These are phyloP conservation scores for Danio jaintianensis DNA, from an alignment of 2,797 vertebrate genomes.

Conservation along the genomic window DNA sequence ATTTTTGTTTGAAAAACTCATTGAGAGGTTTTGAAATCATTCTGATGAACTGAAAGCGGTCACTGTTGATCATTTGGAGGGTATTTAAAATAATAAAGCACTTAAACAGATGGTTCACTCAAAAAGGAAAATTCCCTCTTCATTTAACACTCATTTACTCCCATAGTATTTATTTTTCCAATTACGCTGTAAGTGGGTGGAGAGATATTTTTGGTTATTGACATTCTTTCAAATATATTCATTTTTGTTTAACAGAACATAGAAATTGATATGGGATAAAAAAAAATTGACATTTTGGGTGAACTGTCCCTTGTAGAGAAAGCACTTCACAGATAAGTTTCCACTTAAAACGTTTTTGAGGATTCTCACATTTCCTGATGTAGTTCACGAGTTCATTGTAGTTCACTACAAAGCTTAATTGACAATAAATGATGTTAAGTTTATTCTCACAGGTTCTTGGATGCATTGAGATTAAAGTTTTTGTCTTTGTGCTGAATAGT, in stretches of 20 bases:
- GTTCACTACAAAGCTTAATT: background rate
- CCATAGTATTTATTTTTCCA: too few species aligned
- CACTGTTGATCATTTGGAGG: background rate
- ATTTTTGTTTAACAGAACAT: too few species aligned
- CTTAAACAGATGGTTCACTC: background rate
- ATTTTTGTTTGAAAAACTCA: slow-evolving; percentile 60
- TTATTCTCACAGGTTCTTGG: background rate
- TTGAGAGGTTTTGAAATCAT: slow-evolving; percentile 60
- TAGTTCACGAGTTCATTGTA: background rate
- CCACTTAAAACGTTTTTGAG: background rate
- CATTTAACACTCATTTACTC: too few species aligned
- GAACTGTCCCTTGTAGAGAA: background rate
- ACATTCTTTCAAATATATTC: too few species aligned
- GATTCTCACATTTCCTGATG: too few species aligned
- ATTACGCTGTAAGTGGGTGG: too few species aligned
- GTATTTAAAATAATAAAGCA: background rate
- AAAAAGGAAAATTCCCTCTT: too few species aligned
- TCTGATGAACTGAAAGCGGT: background rate
- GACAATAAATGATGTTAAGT: slow-evolving; percentile 3
- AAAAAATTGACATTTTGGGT: too few species aligned
- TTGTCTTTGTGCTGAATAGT: background rate
- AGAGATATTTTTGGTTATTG: too few species aligned
- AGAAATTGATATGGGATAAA: too few species aligned
- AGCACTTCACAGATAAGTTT: background rate
- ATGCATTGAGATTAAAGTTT: slow-evolving; percentile 3